Evolutionary conservation across 2,888 invertebrate species (phyloP), one percentile per base, ranked within the genome.

Genomic region (Laothoe populi): DNA sequence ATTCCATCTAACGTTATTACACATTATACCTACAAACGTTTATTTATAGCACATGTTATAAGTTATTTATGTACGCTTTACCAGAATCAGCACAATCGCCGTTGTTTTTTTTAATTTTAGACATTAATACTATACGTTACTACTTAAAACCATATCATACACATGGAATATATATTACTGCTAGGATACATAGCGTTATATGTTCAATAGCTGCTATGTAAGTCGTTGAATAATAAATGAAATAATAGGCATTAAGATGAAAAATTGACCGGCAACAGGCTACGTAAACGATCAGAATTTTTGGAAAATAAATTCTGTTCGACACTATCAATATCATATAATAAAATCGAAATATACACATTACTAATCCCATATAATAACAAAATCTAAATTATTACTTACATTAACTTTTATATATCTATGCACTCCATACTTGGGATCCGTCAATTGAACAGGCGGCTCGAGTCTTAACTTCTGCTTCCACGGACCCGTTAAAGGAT

Each of bases 361-460:
- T 21, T 11, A 7, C 19, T 40, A 16, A 19, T 5, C 11, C n/a
- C n/a, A 13, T 42, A 19, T 3, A 31, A 21, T 21, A 4, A 35
- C 1, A 42, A 16, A n/a, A 16, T n/a, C 8, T 4, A 31, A 31
- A 19, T 4, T 4, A 16, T n/a, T 42, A 91, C 92, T 91, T 78
- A 94, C 94, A 78, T 94, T 94, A 24, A 93, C 90, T 80, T 92
- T 91, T 8, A 93, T 77, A 70, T 93, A 94, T 67, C 91, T 90
- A 70, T 94, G 94, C 10, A 87, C 77, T 64, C 94, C 94, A 77
- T 91, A 92, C 68, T 90, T 91, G 4, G 92, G 87, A 68, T 94
- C 92, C 5, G 78, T 79, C 1, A 94, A 81, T 64, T 79, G 82
- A n/a, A 80, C 67, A 24, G 94, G 94, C 4, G 94, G 93, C 53